phyloP scores from a whole-genome alignment of 2,797 vertebrate genomes.

The Falco columbarius region DNA sequence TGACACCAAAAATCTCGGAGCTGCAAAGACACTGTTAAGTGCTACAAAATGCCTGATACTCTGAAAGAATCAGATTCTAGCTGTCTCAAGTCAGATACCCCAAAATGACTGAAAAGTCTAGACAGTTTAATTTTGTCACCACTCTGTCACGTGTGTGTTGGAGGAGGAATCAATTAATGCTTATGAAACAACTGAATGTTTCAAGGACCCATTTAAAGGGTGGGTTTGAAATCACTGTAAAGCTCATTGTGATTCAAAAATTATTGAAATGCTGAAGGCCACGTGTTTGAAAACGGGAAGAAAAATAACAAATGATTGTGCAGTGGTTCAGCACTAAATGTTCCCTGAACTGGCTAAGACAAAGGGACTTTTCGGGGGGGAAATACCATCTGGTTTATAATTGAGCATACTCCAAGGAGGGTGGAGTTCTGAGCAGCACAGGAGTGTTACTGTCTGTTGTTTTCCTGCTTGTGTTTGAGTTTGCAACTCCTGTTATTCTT shows the following conservation, averaged over 20 bases:
- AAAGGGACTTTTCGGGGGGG: background rate
- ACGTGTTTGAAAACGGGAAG: slow-evolving; percentile 34
- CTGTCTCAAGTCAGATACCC: background rate
- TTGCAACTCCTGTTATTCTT: background rate
- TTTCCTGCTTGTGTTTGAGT: background rate
- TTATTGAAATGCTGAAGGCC: slow-evolving; percentile 52
- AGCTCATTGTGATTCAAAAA: slow-evolving; percentile 54
- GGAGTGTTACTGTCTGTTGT: background rate
- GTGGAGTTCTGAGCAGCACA: slow-evolving; percentile 11
- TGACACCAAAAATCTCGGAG: background rate
- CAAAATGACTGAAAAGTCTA: background rate
- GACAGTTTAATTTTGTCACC: slow-evolving; percentile 7
- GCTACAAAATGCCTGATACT: background rate
- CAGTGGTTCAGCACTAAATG: slow-evolving; percentile 39
- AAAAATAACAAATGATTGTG: slow-evolving; percentile 59
- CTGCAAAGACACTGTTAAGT: background rate
- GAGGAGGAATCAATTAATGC: slow-evolving; percentile 59
- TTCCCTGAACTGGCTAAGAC: slow-evolving; percentile 34
- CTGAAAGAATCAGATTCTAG: background rate
- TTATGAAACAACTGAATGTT: slow-evolving; percentile 43
- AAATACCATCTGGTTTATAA: slow-evolving; percentile 28
- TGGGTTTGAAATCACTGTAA: slow-evolving; percentile 50
- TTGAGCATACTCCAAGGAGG: background rate
- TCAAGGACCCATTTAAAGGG: slow-evolving; percentile 33
- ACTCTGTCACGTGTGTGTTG: background rate